These are phyloP conservation scores for Cheirogaleus medius DNA, from an alignment of 2,113 vertebrate genomes.

Conservation along the genomic window DNA sequence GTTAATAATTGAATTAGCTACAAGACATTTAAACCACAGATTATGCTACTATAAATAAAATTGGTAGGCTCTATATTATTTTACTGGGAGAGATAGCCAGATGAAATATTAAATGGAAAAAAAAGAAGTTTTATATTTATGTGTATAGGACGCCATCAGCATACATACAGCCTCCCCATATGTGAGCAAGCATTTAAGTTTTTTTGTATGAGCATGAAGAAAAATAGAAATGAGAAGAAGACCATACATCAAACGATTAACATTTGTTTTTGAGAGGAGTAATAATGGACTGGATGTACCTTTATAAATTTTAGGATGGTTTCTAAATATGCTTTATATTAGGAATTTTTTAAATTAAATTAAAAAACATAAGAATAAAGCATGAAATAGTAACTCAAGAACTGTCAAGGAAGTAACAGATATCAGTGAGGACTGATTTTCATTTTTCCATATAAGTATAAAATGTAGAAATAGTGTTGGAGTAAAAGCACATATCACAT, in stretches of 20 bases:
- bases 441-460: not conserved
- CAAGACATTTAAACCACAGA: not conserved
- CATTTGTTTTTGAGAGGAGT: not conserved
- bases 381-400: not conserved
- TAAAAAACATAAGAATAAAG: not conserved
- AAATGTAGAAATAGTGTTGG: constrained; percentile 10
- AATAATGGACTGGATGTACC: not conserved
- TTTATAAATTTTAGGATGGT: not conserved
- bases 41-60: not conserved
- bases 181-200: not conserved
- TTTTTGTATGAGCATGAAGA: not conserved
- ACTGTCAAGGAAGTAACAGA: not conserved
- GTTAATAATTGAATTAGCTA: not conserved
- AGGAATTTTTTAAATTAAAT: not conserved
- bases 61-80: not conserved
- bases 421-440: not conserved
- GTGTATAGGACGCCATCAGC: not conserved
- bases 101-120: not conserved
- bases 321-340: not conserved
- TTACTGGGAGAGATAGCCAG: not conserved
- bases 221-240: not conserved
- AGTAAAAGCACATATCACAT: constrained; percentile 8
- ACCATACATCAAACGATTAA: not conserved
- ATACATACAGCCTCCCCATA: not conserved
- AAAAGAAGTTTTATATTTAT: not conserved